Evolutionary conservation across 2,888 invertebrate genomes (phyloP).

Genomic region (Heliothis peltigera): DNA sequence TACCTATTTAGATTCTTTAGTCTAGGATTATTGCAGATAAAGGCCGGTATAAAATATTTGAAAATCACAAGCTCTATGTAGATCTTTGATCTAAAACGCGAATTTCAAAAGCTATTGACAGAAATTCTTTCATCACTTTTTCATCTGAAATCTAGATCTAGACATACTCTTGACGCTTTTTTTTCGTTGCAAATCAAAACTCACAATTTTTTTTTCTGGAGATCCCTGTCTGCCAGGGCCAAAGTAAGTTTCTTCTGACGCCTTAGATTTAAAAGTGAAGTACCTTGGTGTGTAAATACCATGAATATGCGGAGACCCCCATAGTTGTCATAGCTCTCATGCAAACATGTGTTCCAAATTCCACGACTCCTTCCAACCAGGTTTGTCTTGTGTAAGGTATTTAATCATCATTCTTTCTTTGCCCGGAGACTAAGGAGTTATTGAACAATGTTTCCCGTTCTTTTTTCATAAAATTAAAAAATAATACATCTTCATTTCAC

Average conservation of each 20-base stretch:
- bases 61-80: too few relatives aligned
- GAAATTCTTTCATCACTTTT: slow-evolving; percentile 25
- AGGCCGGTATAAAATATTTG: too few relatives aligned
- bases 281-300: slow-evolving; percentile 21
- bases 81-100: background rate
- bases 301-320: slow-evolving; percentile 12
- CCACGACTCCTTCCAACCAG: slow-evolving; percentile 4
- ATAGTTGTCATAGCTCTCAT: slow-evolving; percentile 25
- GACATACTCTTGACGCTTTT: too few relatives aligned
- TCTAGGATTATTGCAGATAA: too few relatives aligned
- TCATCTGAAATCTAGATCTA: slow-evolving; percentile 26
- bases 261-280: slow-evolving; percentile 39
- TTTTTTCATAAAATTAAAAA: slow-evolving; percentile 9
- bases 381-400: slow-evolving; percentile 40
- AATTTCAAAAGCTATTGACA: slow-evolving; percentile 32
- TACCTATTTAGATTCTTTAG: too few relatives aligned
- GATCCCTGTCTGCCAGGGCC: too few relatives aligned
- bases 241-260: slow-evolving; percentile 34
- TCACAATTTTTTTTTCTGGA: too few relatives aligned
- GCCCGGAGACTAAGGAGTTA: slow-evolving; percentile 40
- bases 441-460: slow-evolving; percentile 32
- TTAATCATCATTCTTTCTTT: slow-evolving; percentile 53
- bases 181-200: too few relatives aligned
- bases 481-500: slow-evolving; percentile 27
- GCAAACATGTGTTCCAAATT: slow-evolving; percentile 24